Evolutionary conservation across 2,888 invertebrate genomes (phyloP).

Genomic region (Serripes groenlandicus): DNA sequence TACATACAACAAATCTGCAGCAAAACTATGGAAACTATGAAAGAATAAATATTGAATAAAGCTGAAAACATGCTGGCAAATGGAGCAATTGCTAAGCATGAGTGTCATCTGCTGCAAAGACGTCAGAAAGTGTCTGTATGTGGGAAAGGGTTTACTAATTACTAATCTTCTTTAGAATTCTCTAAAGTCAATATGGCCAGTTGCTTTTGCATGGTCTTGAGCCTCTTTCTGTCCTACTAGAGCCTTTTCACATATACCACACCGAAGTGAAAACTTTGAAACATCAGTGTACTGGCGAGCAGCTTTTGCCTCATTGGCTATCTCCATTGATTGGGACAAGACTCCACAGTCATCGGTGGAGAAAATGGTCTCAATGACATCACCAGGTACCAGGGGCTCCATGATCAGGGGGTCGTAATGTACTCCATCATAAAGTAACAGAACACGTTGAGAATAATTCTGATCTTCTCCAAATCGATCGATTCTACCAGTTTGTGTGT

Average conservation of each 20-base stretch:
- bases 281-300: slow-evolving; percentile 96
- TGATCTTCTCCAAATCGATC: slow-evolving; percentile 97
- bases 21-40: no score
- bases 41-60: no score
- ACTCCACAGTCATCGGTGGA: slow-evolving; percentile 91
- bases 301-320: slow-evolving; percentile 95
- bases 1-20: background rate
- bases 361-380: slow-evolving; percentile 92
- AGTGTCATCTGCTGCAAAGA: no score
- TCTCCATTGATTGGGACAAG: slow-evolving; percentile 92
- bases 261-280: slow-evolving; percentile 94
- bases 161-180: slow-evolving; percentile 81
- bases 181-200: slow-evolving; percentile 90
- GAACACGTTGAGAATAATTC: slow-evolving; percentile 93
- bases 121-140: background rate
- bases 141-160: background rate
- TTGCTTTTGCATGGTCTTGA: slow-evolving; percentile 93
- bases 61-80: no score
- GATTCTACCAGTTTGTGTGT: slow-evolving; percentile 94
- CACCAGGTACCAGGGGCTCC: slow-evolving; percentile 89
- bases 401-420: slow-evolving; percentile 98
- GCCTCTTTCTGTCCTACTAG: slow-evolving; percentile 94
- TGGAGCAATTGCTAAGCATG: no score
- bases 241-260: slow-evolving; percentile 92
- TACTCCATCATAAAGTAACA: slow-evolving; percentile 97